Evolutionary conservation across 2,888 invertebrate genomes (phyloP), one percentile per base, ranked within the genome.

Genomic region (Abrostola tripartita): DNA sequence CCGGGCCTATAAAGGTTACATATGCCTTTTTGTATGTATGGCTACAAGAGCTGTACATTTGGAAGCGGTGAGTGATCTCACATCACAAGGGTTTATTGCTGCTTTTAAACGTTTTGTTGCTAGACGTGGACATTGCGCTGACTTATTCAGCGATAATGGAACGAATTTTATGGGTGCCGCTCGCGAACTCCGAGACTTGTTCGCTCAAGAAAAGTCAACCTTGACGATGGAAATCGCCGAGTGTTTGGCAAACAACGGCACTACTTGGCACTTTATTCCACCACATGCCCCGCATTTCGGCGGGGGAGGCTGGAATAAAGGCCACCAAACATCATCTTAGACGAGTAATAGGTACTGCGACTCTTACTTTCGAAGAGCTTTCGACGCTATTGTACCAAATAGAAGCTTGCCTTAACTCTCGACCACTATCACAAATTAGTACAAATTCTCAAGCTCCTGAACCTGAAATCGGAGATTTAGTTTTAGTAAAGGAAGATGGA

Each of bases 371-470:
- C 41, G 71, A 75, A 36, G 71, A 75, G 38, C 56, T 75, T 50
- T 49, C 62, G 9, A 75, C 75, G 6, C 37, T 72, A 0, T n/a
- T 70, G 8, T 12, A 56, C 5, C 74, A 71, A 65, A 63, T 74
- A 1, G 74, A 74, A 38, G 68, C 71, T 10, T 74, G 71, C 9
- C 51, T 76, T 4, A 76, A 76, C 53, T 74, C 73, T 5, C 14
- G 76, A 8, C 73, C 76, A 37, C 35, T 61, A 8, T 44, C 42
- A 9, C 40, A 51, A n/a, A 38, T 59, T 6, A 38, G 36, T 38
- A 38, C 38, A 37, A 51, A 66, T 41, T 44, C 67, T 24, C 36
- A 58, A 6, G 53, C 36, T 9, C 40, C 60, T 9, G 66, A 71
- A 24, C 65, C 68, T 0, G 51, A 68, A 38, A 11, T 67, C 10